phyloP scores from a whole-genome alignment of 1,140 invertebrate genomes.

The Drosophila persimilis region DNA sequence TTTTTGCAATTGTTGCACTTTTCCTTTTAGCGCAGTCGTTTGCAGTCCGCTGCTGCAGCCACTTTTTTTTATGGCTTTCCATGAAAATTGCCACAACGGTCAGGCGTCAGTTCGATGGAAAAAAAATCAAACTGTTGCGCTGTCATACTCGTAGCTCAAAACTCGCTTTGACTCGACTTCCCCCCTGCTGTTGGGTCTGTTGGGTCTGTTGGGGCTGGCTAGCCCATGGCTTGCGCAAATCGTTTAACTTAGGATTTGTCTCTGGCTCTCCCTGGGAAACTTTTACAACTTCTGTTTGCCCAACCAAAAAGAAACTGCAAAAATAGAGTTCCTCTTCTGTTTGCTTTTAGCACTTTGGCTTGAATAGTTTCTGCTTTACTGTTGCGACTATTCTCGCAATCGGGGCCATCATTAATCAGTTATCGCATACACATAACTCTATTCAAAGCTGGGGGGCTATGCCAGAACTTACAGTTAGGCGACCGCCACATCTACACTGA shows the following conservation, averaged over 20 bases:
- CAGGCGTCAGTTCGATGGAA: slow-evolving; percentile 65
- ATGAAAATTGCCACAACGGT: slow-evolving; percentile 69
- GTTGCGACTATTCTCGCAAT: slow-evolving; percentile 31
- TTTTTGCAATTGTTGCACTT: slow-evolving; percentile 68
- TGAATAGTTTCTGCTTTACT: slow-evolving; percentile 7
- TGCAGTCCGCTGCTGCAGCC: slow-evolving; percentile 36
- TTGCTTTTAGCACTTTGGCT: slow-evolving; percentile 22
- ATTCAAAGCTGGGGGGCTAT: slow-evolving; percentile 45
- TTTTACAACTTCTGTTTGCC: slow-evolving; percentile 16
- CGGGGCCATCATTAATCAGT: slow-evolving; percentile 56
- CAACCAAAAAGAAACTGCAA: slow-evolving; percentile 15
- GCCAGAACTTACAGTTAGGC: slow-evolving; percentile 53
- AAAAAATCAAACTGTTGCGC: slow-evolving; percentile 66
- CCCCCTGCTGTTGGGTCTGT: background rate
- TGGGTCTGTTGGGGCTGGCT: background rate
- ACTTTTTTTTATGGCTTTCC: slow-evolving; percentile 72
- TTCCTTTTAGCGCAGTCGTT: slow-evolving; percentile 71
- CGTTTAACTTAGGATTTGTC: slow-evolving; percentile 42
- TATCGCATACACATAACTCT: slow-evolving; percentile 50
- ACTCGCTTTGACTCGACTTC: slow-evolving; percentile 44
- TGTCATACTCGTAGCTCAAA: slow-evolving; percentile 43
- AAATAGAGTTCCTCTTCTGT: background rate
- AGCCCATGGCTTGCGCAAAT: slow-evolving; percentile 26
- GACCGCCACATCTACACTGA: slow-evolving; percentile 4
- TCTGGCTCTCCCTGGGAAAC: slow-evolving; percentile 34